These are phyloP conservation scores for Torymus tubicola DNA, from an alignment of 2,888 invertebrate genomes.

Conservation along the genomic window DNA sequence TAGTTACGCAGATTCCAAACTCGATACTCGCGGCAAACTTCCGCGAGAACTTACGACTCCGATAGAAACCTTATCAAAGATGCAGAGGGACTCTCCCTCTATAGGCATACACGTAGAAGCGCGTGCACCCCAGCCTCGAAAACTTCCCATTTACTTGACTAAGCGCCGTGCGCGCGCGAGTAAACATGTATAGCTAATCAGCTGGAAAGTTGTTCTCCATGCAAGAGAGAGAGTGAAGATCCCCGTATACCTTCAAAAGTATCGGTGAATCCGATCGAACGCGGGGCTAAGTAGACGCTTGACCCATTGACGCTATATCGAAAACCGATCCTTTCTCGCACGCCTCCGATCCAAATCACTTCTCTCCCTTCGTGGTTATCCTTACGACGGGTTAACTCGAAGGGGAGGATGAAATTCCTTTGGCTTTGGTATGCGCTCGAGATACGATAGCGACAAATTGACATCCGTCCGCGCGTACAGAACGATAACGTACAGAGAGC, in stretches of 20 bases:
- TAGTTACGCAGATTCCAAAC: conserved; percentile 55
- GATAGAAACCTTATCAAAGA: conserved; percentile 54
- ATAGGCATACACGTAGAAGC: too few relatives aligned
- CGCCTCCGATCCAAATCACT: conserved; percentile 7
- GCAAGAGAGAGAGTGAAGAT: background rate
- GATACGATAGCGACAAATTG: conserved; percentile 21
- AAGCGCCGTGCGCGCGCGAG: conserved; percentile 10
- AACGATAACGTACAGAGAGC: too few relatives aligned
- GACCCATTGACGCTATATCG: conserved; percentile 43
- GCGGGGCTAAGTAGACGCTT: background rate
- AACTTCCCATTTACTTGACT: conserved; percentile 49
- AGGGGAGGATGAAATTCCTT: too few relatives aligned
- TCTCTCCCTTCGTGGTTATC: background rate
- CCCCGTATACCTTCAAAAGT: conserved; percentile 2
- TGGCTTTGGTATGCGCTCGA: too few relatives aligned
- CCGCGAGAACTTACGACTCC: conserved; percentile 45
- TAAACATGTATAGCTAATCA: conserved; percentile 43
- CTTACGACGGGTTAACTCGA: too few relatives aligned
- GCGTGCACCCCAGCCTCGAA: background rate
- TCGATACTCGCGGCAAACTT: conserved; percentile 49
- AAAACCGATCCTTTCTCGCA: conserved; percentile 1
- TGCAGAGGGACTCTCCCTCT: conserved; percentile 29
- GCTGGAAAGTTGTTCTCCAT: conserved; percentile 14
- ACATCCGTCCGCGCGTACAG: background rate
- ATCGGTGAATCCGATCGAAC: conserved; percentile 33